phyloP scores from a whole-genome alignment of 2,888 invertebrate species.

The Drosophila mettleri region DNA sequence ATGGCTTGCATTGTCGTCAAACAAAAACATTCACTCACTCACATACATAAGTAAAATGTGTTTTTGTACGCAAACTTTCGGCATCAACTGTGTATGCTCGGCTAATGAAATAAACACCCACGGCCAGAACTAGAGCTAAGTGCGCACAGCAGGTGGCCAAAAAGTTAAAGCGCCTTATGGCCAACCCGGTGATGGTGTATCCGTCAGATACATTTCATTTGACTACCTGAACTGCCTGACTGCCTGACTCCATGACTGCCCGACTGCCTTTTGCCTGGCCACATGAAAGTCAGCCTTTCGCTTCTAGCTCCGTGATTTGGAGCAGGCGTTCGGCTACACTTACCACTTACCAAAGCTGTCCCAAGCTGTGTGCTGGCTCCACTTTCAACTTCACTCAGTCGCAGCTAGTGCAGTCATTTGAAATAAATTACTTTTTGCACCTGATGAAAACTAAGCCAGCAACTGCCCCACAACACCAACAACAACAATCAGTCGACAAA shows the following conservation, averaged over 20 bases:
- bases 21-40: slow-evolving; percentile 23
- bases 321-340: slow-evolving; percentile 28
- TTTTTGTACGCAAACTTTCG: slow-evolving; percentile 52
- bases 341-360: slow-evolving; percentile 23
- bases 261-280: neutral
- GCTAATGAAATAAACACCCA: slow-evolving; percentile 69
- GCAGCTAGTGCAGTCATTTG: slow-evolving; percentile 73
- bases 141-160: slow-evolving; percentile 70
- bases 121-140: slow-evolving; percentile 61
- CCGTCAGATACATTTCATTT: slow-evolving; percentile 70
- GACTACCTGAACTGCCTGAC: slow-evolving; percentile 2
- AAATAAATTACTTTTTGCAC: slow-evolving; percentile 82
- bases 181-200: slow-evolving; percentile 42
- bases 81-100: slow-evolving; percentile 56
- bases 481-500: slow-evolving; percentile 21
- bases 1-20: slow-evolving; percentile 21
- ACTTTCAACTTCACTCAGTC: slow-evolving; percentile 27
- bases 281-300: slow-evolving; percentile 33
- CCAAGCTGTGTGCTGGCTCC: slow-evolving; percentile 10
- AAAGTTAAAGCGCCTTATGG: slow-evolving; percentile 53
- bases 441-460: slow-evolving; percentile 74
- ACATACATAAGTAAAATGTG: slow-evolving; percentile 53
- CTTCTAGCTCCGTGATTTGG: slow-evolving; percentile 51
- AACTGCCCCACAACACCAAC: slow-evolving; percentile 26
- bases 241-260: neutral